Base-by-base conservation (phyloP, 2,888 invertebrate genomes). In the Deilephila porcellus region DNA sequence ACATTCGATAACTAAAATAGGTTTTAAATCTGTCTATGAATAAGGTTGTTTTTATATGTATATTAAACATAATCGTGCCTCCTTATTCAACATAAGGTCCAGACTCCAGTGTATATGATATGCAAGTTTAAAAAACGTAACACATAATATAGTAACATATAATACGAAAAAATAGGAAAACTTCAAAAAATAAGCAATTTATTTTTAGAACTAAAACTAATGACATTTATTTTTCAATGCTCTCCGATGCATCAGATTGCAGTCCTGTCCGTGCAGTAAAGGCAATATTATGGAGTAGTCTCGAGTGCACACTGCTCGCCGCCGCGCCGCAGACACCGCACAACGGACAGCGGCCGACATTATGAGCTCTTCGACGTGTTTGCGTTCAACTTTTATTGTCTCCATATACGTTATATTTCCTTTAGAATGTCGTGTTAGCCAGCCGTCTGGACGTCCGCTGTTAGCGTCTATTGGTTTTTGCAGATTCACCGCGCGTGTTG, bases 331-430 rank as follows among this genome's bases (percentile, higher is more conserved):
- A 67, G 67, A 17, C 52, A 17, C 45, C 45, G 14, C 45, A 11
- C 45, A 45, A 11, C 45, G 45, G 45, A 14, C 52, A 25, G 45
- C 45, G 4, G 11, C n/a, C 64, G 34, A 14, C n/a, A 6, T 52
- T 67, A 67, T 67, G 67, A 67, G 52, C 25, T 25, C 52, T 67
- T 52, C 17, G n/a, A 64, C 17, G 25, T 20, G 14, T 67, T 45
- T 67, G 52, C 67, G 37, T 45, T n/a, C 20, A 52, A 25, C 25
- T 67, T 64, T 64, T 20, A 52, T 45, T 67, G 45, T 62, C 32
- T 62, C 17, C 56, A 56, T 32, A 62, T 62, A 62, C 29, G 60
- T 62, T 56, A 56, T 56, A 56, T 56, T 56, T 62, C 32, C 6
- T 29, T 32, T 25, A 60, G 60, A 60, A 60, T 60, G 29, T 60